A percentile compares a stretch with the other conserved stretches of the same genome.
These are phyloP conservation scores for Botia kubotai DNA, from an alignment of 2,797 vertebrate genomes.

Conservation along the genomic window DNA sequence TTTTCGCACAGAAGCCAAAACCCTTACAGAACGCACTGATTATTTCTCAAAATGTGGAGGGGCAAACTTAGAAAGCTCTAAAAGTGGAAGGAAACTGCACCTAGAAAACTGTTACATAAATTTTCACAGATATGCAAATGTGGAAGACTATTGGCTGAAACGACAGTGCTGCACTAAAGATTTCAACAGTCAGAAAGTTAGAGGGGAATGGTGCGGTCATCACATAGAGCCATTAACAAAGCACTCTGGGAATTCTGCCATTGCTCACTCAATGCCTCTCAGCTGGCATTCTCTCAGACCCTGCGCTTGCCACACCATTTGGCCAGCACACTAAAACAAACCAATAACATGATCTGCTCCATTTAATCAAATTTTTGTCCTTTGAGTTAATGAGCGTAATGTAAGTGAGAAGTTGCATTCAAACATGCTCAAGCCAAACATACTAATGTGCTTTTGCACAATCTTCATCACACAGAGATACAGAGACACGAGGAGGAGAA, in stretches of 20 bases:
- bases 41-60: not conserved
- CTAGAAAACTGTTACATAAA: not conserved
- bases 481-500: constrained; percentile 18
- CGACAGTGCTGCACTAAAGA: constrained; percentile 61
- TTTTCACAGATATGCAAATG: not conserved
- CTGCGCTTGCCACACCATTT: constrained; percentile 59
- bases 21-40: not conserved
- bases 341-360: constrained; percentile 49
- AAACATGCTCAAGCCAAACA: constrained; percentile 83
- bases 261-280: constrained; percentile 71
- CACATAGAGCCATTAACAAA: constrained; percentile 74
- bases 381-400: constrained; percentile 62
- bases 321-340: constrained; percentile 41
- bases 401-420: constrained; percentile 77
- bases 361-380: constrained; percentile 59
- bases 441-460: constrained; percentile 62
- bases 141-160: constrained; percentile 70
- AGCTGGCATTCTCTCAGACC: constrained; percentile 74
- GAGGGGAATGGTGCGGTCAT: constrained; percentile 65
- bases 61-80: no score
- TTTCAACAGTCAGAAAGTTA: constrained; percentile 54
- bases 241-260: constrained; percentile 70
- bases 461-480: constrained; percentile 41
- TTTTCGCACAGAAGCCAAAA: not conserved
- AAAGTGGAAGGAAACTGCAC: not conserved